Evolutionary conservation across 2,888 invertebrate species (phyloP), one percentile per base, ranked within the genome.

Genomic region (Orchesella flavescens): DNA sequence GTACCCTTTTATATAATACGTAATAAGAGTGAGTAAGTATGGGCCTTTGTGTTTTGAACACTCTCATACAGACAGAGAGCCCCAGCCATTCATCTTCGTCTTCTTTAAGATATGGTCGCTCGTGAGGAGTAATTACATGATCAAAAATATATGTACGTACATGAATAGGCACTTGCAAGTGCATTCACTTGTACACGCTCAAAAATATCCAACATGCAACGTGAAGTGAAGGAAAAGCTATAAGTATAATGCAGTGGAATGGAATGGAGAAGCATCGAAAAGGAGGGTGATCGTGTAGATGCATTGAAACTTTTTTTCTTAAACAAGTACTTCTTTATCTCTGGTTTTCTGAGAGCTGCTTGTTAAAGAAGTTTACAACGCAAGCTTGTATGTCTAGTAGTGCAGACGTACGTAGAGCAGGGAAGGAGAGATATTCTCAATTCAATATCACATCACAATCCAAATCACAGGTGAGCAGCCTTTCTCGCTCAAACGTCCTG

Each of bases 171-270:
- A 23, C 49, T 46, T 68, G 68, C 46, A 49, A 68, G 68, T 68
- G 68, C 68, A 68, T 68, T 68, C 68, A 68, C 68, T 68, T 68
- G 68, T 68, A 68, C n/a, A 12, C 59, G n/a, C n/a, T n/a, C n/a
- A n/a, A n/a, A n/a, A n/a, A n/a, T n/a, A n/a, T 53, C 34, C 15
- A 55, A 24, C 19, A 63, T 34, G 63, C 78, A 55, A 71, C 65
- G 53, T 61, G 34, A 78, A 71, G 71, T 63, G 66, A 77, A 74
- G 46, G n/a, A 44, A 73, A 73, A 61, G 34, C 34, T 34, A 34
- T 34, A 7, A 34, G 34, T 34, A 34, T 2, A 34, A 34, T 34
- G 34, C 7, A 34, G 7, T 34, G 34, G 34, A 34, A 34, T 34
- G 34, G 34, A 34, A 34, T 34, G 34, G 34, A 34, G 34, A 34